A percentile compares a stretch with the other conserved stretches of the same genome.
Conservation (phyloP, 1,140 invertebrate genomes). For the Cecropterus lyciades region DNA sequence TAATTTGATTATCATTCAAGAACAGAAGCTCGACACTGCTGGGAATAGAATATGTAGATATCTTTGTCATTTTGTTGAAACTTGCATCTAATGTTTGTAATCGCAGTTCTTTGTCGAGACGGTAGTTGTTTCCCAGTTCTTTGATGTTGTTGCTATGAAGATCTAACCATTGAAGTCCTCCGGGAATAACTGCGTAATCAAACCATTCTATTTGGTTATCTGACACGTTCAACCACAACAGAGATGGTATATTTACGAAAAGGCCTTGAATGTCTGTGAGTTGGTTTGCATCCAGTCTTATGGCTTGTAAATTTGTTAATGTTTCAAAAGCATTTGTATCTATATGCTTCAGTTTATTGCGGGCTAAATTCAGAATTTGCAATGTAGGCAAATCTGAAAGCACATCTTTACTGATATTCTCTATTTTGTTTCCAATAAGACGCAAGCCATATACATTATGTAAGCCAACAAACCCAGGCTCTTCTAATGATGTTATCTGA, state of each 20-base stretch:
- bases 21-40: slow-evolving; percentile 92
- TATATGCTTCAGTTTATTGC: slow-evolving; percentile 92
- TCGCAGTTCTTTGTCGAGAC: slow-evolving; percentile 87
- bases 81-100: slow-evolving; percentile 92
- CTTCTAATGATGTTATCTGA: slow-evolving; percentile 89
- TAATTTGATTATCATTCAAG: slow-evolving; percentile 93
- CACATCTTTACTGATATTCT: slow-evolving; percentile 92
- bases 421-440: slow-evolving; percentile 94
- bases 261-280: slow-evolving; percentile 93
- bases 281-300: slow-evolving; percentile 94
- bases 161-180: slow-evolving; percentile 94
- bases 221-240: slow-evolving; percentile 96
- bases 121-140: slow-evolving; percentile 92
- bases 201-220: slow-evolving; percentile 96
- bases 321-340: slow-evolving; percentile 93
- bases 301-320: slow-evolving; percentile 92
- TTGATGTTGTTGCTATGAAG: slow-evolving; percentile 94
- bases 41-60: slow-evolving; percentile 89
- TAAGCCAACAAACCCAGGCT: slow-evolving; percentile 92
- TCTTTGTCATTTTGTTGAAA: slow-evolving; percentile 91
- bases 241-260: slow-evolving; percentile 91
- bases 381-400: slow-evolving; percentile 92
- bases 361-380: slow-evolving; percentile 94
- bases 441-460: slow-evolving; percentile 91
- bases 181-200: slow-evolving; percentile 94